A percentile compares a stretch with the other conserved stretches of the same genome.
These are phyloP conservation scores for Pao palembangensis DNA, from an alignment of 2,113 vertebrate genomes.

Conservation along the genomic window DNA sequence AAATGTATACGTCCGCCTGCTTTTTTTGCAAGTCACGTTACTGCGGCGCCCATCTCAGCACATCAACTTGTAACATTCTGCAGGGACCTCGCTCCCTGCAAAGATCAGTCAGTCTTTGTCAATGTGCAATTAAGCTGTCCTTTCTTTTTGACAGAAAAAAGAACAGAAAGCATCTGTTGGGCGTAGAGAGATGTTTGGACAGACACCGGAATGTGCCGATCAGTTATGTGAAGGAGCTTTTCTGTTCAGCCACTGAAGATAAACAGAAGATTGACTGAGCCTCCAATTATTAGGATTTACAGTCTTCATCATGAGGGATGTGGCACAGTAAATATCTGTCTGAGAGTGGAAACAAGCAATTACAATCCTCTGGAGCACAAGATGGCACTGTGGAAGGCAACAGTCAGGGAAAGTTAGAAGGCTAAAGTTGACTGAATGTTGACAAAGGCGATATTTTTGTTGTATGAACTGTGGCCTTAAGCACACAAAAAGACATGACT, in stretches of 20 bases:
- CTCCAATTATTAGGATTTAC: too few relatives aligned
- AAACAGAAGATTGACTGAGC: constrained; percentile 2
- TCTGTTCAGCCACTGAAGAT: neutral
- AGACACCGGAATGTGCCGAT: constrained; percentile 2
- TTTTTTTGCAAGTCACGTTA: too few relatives aligned
- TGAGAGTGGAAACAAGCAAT: constrained; percentile 11
- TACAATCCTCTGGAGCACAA: neutral
- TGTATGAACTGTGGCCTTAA: neutral
- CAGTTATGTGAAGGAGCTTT: constrained; percentile 26
- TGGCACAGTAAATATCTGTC: constrained; percentile 17
- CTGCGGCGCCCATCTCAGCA: too few relatives aligned
- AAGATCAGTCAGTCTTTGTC: too few relatives aligned
- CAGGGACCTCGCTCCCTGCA: constrained; percentile 2
- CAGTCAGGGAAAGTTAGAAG: too few relatives aligned
- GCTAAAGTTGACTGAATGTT: too few relatives aligned
- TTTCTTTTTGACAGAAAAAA: too few relatives aligned
- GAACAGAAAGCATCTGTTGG: too few relatives aligned
- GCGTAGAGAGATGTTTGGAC: too few relatives aligned
- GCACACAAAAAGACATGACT: too few relatives aligned
- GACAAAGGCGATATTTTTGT: neutral
- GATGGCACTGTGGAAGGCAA: constrained; percentile 22
- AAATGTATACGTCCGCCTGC: too few relatives aligned
- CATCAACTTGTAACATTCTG: constrained; percentile 16
- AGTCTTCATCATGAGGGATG: constrained; percentile 24
- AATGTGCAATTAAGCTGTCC: too few relatives aligned